A percentile compares a stretch with the other conserved stretches of the same genome.
These are phyloP conservation scores for Gymnogyps californianus DNA, from an alignment of 2,113 vertebrate species.

Conservation along the genomic window DNA sequence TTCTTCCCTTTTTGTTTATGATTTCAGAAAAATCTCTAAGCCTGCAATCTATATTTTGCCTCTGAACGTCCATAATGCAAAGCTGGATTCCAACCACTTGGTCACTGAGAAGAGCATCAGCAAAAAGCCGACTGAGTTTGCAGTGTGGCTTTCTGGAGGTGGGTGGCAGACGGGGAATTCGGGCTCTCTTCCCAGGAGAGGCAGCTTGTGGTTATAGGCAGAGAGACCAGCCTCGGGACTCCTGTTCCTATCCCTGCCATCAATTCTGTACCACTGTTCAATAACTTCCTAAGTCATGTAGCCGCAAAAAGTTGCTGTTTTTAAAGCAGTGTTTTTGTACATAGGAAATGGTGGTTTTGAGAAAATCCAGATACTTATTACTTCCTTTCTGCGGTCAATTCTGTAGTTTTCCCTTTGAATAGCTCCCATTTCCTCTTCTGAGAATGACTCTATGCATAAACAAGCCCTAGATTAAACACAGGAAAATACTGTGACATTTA, in stretches of 20 bases:
- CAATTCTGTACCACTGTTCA: background rate
- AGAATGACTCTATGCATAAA: background rate
- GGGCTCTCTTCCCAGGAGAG: background rate
- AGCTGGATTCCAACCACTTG: background rate
- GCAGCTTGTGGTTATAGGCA: background rate
- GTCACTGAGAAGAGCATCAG: background rate
- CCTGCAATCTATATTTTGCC: slow-evolving; percentile 16
- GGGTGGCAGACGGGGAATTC: background rate
- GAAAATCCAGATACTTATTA: background rate
- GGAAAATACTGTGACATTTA: background rate
- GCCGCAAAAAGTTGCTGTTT: background rate
- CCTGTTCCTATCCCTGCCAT: background rate
- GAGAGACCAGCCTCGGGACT: background rate
- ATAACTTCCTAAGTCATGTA: background rate
- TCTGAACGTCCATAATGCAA: background rate
- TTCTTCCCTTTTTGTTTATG: slow-evolving; percentile 51
- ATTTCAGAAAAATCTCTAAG: slow-evolving; percentile 32
- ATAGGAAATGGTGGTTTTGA: background rate
- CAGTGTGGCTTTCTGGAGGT: background rate
- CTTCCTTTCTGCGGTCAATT: background rate
- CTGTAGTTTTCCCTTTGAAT: background rate
- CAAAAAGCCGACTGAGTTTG: background rate
- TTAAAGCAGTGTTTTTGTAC: background rate
- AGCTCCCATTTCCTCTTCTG: background rate
- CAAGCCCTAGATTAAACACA: background rate